A percentile compares a stretch with the other conserved stretches of the same genome.
Evolutionary conservation across 2,888 invertebrate genomes (phyloP).

Genomic region (Matsumyia berberina): DNA sequence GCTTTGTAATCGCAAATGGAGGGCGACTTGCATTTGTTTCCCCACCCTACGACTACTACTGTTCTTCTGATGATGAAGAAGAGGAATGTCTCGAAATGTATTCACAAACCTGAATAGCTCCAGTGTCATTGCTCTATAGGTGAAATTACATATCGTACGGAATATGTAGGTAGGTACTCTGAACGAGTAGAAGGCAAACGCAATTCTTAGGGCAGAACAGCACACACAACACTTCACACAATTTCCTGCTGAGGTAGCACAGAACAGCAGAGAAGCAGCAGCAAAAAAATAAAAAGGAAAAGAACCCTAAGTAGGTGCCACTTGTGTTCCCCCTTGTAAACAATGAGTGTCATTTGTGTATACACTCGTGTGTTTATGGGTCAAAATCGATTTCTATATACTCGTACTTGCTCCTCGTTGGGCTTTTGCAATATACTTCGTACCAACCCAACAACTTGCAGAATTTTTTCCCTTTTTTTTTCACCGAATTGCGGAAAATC

Average conservation of each 20-base stretch:
- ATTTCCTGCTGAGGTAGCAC: slow-evolving; percentile 62
- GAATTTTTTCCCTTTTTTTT: slow-evolving; percentile 11
- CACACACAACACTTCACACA: slow-evolving; percentile 29
- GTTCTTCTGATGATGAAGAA: background rate
- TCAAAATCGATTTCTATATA: slow-evolving; percentile 75
- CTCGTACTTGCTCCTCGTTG: slow-evolving; percentile 14
- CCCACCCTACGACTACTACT: slow-evolving; percentile 21
- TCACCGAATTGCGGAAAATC: background rate
- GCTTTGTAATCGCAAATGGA: slow-evolving; percentile 59
- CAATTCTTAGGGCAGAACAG: slow-evolving; percentile 53
- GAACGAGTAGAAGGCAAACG: slow-evolving; percentile 22
- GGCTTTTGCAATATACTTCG: slow-evolving; percentile 30
- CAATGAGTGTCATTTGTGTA: slow-evolving; percentile 75
- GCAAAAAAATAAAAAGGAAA: slow-evolving; percentile 40
- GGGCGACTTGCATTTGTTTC: slow-evolving; percentile 43
- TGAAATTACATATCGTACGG: slow-evolving; percentile 4
- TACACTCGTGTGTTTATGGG: slow-evolving; percentile 74
- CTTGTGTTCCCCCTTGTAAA: slow-evolving; percentile 75
- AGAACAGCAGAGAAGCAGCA: slow-evolving; percentile 21
- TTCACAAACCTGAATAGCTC: slow-evolving; percentile 65
- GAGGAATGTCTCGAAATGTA: slow-evolving; percentile 33
- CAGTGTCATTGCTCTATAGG: slow-evolving; percentile 65
- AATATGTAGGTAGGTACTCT: no score
- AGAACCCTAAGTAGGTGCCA: slow-evolving; percentile 70
- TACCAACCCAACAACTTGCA: slow-evolving; percentile 15